Percentiles rank a stretch among this genome's conserved stretches.
Evolutionary conservation across 1,140 invertebrate species (phyloP).

Genomic region (Ips typographus): DNA sequence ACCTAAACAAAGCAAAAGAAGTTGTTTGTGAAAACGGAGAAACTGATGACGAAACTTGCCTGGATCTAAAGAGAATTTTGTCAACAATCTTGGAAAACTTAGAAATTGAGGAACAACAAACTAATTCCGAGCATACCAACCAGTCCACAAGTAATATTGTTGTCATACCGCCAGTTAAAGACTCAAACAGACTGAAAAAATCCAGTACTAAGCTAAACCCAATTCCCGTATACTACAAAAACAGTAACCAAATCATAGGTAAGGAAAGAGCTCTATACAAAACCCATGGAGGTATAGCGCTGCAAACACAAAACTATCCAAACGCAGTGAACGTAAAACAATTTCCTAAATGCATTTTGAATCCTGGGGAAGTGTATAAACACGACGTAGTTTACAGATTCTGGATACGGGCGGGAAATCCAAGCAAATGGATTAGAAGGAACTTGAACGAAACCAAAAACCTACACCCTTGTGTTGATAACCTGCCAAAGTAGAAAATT

Average conservation of each 20-base stretch:
- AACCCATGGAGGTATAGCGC: conserved; percentile 73
- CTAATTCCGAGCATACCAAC: background rate
- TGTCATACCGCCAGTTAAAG: background rate
- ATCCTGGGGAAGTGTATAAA: conserved; percentile 67
- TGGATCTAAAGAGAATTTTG: conserved; percentile 23
- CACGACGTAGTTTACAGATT: conserved; percentile 65
- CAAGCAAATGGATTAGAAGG: conserved; percentile 41
- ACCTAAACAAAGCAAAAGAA: conserved; percentile 26
- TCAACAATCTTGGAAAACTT: conserved; percentile 6
- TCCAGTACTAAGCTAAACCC: conserved; percentile 19
- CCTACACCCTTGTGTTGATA: background rate
- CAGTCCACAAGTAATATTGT: background rate
- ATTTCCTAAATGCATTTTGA: conserved; percentile 69
- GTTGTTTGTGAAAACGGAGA: conserved; percentile 28
- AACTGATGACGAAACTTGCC: conserved; percentile 17
- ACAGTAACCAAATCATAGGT: conserved; percentile 56
- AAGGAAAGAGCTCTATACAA: conserved; percentile 67
- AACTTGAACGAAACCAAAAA: conserved; percentile 24
- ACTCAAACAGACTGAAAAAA: background rate
- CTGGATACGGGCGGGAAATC: conserved; percentile 46
- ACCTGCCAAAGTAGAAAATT: background rate
- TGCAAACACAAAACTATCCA: conserved; percentile 86
- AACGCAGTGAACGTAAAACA: conserved; percentile 75
- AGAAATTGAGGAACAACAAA: background rate
- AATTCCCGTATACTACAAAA: conserved; percentile 41